Percentiles rank a stretch among this genome's conserved stretches.
Conservation (phyloP, 2,113 vertebrate genomes). For the Madoqua kirkii region DNA sequence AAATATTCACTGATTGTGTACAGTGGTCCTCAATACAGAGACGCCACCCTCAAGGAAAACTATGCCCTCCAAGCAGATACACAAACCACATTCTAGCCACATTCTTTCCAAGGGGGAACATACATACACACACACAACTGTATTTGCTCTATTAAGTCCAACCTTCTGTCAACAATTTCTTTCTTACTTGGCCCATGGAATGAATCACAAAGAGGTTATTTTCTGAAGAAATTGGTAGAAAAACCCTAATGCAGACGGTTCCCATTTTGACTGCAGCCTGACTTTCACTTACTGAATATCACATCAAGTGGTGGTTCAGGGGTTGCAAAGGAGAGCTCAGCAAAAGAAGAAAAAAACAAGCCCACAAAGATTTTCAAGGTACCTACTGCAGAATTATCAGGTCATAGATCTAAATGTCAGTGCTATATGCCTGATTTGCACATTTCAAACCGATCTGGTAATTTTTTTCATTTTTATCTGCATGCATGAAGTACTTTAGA, state of each 20-base stretch:
- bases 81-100: neutral
- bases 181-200: slow-evolving; percentile 72
- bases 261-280: slow-evolving; percentile 73
- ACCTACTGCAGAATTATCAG: slow-evolving; percentile 74
- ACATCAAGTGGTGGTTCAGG: slow-evolving; percentile 76
- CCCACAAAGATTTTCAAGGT: slow-evolving; percentile 68
- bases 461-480: slow-evolving; percentile 78
- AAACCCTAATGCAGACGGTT: slow-evolving; percentile 74
- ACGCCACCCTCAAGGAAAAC: neutral
- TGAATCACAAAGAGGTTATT: slow-evolving; percentile 77
- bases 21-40: neutral
- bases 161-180: slow-evolving; percentile 65
- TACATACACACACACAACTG: neutral
- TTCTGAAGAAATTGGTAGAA: slow-evolving; percentile 77
- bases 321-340: slow-evolving; percentile 73
- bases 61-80: neutral
- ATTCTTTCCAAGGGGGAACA: neutral
- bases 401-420: slow-evolving; percentile 82
- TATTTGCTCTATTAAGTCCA: slow-evolving; percentile 44
- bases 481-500: slow-evolving; percentile 77
- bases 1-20: neutral
- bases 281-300: slow-evolving; percentile 75
- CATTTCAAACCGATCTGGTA: slow-evolving; percentile 78
- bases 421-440: slow-evolving; percentile 75
- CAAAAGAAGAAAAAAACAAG: slow-evolving; percentile 11